Conservation (phyloP, 2,797 vertebrate species). For the Jordanella pulchra region DNA sequence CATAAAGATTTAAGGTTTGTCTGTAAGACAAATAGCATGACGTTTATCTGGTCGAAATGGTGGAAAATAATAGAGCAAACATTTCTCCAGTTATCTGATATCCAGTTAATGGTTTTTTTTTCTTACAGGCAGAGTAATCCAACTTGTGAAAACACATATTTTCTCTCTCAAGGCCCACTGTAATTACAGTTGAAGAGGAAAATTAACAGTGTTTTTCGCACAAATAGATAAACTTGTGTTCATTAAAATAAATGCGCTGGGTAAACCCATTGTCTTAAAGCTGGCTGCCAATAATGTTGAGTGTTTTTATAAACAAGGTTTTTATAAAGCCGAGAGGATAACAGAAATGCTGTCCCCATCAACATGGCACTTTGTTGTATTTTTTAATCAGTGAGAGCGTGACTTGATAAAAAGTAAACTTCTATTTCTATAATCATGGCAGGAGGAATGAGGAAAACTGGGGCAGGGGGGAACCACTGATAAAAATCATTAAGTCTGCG, state of each 20-base stretch:
- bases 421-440: conserved; percentile 45
- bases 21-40: conserved; percentile 12
- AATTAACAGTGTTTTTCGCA: conserved; percentile 57
- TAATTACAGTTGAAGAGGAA: conserved; percentile 46
- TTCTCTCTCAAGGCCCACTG: conserved; percentile 39
- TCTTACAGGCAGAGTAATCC: conserved; percentile 22
- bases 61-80: conserved; percentile 18
- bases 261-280: conserved; percentile 64
- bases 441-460: conserved; percentile 40
- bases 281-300: conserved; percentile 56
- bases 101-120: conserved; percentile 9
- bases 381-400: conserved; percentile 57
- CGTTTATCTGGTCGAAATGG: conserved; percentile 2
- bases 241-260: conserved; percentile 55
- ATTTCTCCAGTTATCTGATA: conserved; percentile 39
- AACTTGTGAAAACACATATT: conserved; percentile 32
- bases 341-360: conserved; percentile 55
- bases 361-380: conserved; percentile 54
- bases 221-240: conserved; percentile 67
- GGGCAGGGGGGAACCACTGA: background rate
- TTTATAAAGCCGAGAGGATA: conserved; percentile 41
- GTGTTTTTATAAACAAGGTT: conserved; percentile 65
- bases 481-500: conserved; percentile 8
- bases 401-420: conserved; percentile 54
- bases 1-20: background rate